Conservation (phyloP, 2,888 invertebrate genomes). For the Ariolimax columbianus region DNA sequence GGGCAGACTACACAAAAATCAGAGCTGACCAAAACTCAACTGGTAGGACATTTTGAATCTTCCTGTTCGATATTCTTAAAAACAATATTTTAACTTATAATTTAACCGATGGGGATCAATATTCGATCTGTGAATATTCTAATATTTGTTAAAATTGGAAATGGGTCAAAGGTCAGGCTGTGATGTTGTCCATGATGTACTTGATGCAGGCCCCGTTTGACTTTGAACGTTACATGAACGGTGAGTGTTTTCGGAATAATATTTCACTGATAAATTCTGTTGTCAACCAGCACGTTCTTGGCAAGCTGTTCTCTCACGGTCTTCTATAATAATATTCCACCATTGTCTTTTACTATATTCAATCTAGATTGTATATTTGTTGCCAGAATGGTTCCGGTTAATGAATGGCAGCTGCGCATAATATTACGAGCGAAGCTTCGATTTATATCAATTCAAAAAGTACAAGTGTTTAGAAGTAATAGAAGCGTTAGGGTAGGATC, state of each 20-base stretch:
- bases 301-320: neutral
- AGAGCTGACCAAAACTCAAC: neutral
- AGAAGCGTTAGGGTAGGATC: too few relatives aligned
- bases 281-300: conserved; percentile 55
- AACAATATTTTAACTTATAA: neutral
- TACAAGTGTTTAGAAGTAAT: neutral
- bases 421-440: neutral
- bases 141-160: conserved; percentile 26
- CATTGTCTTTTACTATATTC: neutral
- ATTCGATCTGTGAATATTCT: conserved; percentile 29
- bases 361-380: neutral
- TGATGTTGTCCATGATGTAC: conserved; percentile 71
- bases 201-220: conserved; percentile 77
- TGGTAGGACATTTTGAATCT: neutral
- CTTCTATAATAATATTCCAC: neutral
- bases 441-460: neutral
- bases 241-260: conserved; percentile 81
- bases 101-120: neutral
- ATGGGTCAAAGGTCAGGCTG: conserved; percentile 74
- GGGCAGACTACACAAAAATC: conserved; percentile 33
- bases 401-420: neutral
- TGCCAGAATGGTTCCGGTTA: neutral
- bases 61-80: neutral
- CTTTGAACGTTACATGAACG: conserved; percentile 80
- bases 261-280: conserved; percentile 81